Evolutionary conservation across 2,797 vertebrate genomes (phyloP).

Genomic region (Chromobotia macracanthus): DNA sequence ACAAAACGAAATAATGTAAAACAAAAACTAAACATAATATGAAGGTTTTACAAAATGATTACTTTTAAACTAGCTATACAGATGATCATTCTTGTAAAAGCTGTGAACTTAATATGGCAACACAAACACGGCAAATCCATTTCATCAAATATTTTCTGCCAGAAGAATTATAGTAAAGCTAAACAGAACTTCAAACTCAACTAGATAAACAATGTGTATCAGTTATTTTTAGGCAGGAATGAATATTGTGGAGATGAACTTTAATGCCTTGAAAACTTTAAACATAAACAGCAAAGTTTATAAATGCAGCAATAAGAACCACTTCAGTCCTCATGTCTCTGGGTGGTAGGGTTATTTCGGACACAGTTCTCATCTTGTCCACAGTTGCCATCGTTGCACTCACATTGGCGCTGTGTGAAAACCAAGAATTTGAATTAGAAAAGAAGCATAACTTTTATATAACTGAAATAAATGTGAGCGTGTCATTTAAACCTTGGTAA

Average conservation of each 20-base stretch:
- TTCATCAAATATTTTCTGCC: background rate
- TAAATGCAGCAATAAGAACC: slow-evolving; percentile 8
- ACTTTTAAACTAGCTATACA: background rate
- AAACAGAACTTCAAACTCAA: background rate
- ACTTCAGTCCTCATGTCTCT: slow-evolving; percentile 6
- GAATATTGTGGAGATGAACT: slow-evolving; percentile 17
- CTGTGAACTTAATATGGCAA: background rate
- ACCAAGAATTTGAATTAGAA: background rate
- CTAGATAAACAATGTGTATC: background rate
- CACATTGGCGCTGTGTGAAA: slow-evolving; percentile 23
- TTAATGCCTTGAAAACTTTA: no score
- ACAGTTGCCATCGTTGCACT: slow-evolving; percentile 44
- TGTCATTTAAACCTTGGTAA: slow-evolving; percentile 56
- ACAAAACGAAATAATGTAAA: no score
- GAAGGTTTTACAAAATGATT: slow-evolving; percentile 2
- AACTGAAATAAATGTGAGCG: background rate
- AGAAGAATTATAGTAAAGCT: background rate
- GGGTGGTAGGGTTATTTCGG: slow-evolving; percentile 16
- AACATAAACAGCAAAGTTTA: background rate
- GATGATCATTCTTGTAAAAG: background rate
- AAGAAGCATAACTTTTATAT: background rate
- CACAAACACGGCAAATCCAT: background rate
- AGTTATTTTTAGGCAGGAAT: slow-evolving; percentile 11
- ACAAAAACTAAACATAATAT: background rate
- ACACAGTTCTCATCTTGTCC: slow-evolving; percentile 43